phyloP scores from a whole-genome alignment of 1,140 invertebrate genomes.

The Drosophila sp. region DNA sequence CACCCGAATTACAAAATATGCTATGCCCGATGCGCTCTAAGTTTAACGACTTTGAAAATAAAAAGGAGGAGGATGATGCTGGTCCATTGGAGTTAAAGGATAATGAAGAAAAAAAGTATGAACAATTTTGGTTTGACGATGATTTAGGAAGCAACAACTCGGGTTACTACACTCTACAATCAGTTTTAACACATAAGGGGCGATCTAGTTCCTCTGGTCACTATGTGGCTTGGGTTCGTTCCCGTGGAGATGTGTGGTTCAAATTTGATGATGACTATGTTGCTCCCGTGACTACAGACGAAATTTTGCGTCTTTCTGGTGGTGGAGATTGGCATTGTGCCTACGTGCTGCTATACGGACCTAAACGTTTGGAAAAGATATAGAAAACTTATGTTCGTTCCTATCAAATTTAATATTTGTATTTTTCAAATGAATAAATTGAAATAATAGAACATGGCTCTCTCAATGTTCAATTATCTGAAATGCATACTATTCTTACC shows the following conservation, averaged over 20 bases:
- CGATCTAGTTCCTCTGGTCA: constrained; percentile 98
- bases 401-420: constrained; percentile 33
- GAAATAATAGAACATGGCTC: constrained; percentile 25
- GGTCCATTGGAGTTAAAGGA: constrained; percentile 46
- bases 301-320: constrained; percentile 97
- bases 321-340: constrained; percentile 99
- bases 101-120: constrained; percentile 60
- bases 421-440: constrained; percentile 41
- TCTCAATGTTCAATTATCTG: no score
- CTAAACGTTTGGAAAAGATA: constrained; percentile 84
- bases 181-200: constrained; percentile 98
- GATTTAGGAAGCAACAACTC: constrained; percentile 98
- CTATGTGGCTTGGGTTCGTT: constrained; percentile 98
- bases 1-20: constrained; percentile 94
- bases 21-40: constrained; percentile 94
- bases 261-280: constrained; percentile 99
- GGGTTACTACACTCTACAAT: constrained; percentile 97
- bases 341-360: constrained; percentile 98
- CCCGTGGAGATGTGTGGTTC: constrained; percentile 91
- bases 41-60: constrained; percentile 89
- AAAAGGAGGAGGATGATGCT: constrained; percentile 82
- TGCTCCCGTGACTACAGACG: constrained; percentile 93
- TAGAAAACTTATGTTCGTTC: constrained; percentile 53
- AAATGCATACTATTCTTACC: no score
- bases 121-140: constrained; percentile 82